Evolutionary conservation across 2,888 invertebrate species (phyloP), one percentile per base, ranked within the genome.

Genomic region (Ophion costatus): DNA sequence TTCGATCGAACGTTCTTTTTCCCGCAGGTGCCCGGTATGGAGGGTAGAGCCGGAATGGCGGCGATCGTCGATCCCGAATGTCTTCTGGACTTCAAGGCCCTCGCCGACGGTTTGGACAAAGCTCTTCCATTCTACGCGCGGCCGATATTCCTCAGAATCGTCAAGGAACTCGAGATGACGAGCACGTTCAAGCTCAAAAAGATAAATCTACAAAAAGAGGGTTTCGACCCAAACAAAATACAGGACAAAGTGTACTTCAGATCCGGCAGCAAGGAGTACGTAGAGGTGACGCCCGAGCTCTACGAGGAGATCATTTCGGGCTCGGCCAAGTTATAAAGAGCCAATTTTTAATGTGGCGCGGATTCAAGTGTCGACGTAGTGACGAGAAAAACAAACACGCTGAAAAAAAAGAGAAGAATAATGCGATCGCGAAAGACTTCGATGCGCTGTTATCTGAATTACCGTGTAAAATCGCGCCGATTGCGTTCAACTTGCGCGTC

Each of bases 171-270:
- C n/a, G 95, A 96, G 84, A 94, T 95, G 88, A 96, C 96, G 81
- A 95, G 96, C 33, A 96, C 96, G 0, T 96, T 95, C 92, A 96
- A 96, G 91, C 91, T 96, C 87, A 95, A 95, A 91, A 96, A 96
- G 91, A 94, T 95, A 17, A 94, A 95, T 81, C 94, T 96, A 20
- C 95, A 95, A 88, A 95, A 95, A 77, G 95, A 96, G 89, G 96
- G 96, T 2, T 96, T 95, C 89, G 94, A 96, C 87, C 94, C 94
- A 0, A 91, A 90, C 63, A 92, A 94, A 86, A 93, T 94, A 71
- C 94, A 94, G 73, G 96, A 96, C 90, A 93, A 94, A 84, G 88
- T 96, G 70, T 96, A 94, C 90, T 95, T 95, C 89, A 89, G 93
- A 51, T 90, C 92, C 6, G 92, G 91, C 5, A 93, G 89, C 82